Evolutionary conservation across 2,113 vertebrate species (phyloP).

Genomic region (Actenoides hombroni): DNA sequence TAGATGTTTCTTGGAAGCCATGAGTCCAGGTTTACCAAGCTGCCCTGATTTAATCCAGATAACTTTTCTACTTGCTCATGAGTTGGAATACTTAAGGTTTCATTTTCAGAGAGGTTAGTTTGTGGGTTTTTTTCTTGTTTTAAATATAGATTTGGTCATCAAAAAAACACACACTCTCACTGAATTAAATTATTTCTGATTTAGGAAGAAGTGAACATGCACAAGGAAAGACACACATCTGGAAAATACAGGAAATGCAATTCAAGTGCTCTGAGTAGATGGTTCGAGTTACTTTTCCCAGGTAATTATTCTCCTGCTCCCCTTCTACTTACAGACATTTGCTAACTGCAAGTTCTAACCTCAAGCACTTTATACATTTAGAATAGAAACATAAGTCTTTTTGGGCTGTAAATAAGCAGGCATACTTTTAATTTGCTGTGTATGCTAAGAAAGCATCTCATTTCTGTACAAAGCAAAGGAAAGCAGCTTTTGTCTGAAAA

Average conservation of each 20-base stretch:
- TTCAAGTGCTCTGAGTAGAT: not conserved
- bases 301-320: slow-evolving; percentile 20
- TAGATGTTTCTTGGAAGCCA: not conserved
- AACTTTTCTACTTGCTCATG: not conserved
- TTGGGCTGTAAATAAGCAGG: not conserved
- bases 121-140: not conserved
- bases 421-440: not conserved
- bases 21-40: not conserved
- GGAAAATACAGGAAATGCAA: slow-evolving; percentile 48
- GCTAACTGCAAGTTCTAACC: not conserved
- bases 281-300: slow-evolving; percentile 54
- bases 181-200: slow-evolving; percentile 17
- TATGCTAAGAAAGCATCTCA: not conserved
- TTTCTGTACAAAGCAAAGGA: not conserved
- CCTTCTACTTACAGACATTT: not conserved
- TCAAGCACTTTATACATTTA: not conserved
- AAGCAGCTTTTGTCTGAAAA: not conserved
- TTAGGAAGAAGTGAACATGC: not conserved
- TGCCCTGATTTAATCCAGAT: not conserved
- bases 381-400: not conserved
- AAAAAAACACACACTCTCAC: not conserved
- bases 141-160: not conserved
- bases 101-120: not conserved
- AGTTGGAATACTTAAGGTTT: not conserved
- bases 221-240: slow-evolving; percentile 22